phyloP scores from a whole-genome alignment of 2,888 invertebrate genomes.

The Hypercompe scribonia region DNA sequence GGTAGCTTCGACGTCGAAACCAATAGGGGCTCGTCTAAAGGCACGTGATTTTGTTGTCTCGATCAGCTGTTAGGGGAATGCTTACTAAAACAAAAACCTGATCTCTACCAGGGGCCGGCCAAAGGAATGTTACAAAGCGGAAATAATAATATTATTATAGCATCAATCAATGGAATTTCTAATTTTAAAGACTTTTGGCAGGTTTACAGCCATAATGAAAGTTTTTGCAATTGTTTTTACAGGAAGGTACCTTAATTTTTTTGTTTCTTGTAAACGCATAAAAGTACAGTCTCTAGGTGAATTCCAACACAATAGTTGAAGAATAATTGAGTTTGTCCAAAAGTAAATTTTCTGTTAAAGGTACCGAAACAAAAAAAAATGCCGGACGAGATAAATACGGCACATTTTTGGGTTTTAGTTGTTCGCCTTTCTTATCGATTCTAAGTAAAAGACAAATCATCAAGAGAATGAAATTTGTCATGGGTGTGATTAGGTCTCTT shows the following conservation, averaged over 20 bases:
- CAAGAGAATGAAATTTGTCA: conserved; percentile 6
- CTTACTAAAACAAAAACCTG: conserved; percentile 75
- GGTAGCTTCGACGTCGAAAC: conserved; percentile 54
- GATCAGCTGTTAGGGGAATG: conserved; percentile 81
- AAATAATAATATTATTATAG: conserved; percentile 50
- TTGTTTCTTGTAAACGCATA: background rate
- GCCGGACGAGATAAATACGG: background rate
- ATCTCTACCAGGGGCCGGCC: conserved; percentile 49
- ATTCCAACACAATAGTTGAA: background rate
- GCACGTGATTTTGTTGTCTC: conserved; percentile 70
- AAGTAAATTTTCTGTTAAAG: background rate
- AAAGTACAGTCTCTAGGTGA: background rate
- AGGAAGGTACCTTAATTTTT: conserved; percentile 15
- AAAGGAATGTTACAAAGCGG: conserved; percentile 68
- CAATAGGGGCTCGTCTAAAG: conserved; percentile 55
- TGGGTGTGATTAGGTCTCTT: conserved; percentile 11
- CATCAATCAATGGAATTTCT: conserved; percentile 46
- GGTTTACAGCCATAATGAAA: conserved; percentile 18
- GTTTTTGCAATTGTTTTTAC: conserved; percentile 15
- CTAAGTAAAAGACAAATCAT: background rate
- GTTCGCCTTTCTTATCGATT: background rate
- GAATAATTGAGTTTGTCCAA: background rate
- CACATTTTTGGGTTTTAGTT: background rate
- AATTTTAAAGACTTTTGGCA: conserved; percentile 26
- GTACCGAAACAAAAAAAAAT: background rate